Conservation (phyloP, 2,888 invertebrate species). For the Bruchidius siliquastri region DNA sequence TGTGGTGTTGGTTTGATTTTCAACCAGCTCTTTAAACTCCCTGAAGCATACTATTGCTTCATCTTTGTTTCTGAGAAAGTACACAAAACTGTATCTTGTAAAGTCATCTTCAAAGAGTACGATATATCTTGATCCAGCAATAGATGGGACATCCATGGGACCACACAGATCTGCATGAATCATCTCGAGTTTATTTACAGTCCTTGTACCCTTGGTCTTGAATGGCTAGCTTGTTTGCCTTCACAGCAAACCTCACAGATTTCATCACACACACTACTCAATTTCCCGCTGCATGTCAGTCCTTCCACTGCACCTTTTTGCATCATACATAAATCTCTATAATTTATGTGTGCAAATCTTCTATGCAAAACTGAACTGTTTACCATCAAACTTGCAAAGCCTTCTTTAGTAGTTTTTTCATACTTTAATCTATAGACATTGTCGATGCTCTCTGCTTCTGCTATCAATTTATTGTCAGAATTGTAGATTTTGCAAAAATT, state of each 20-base stretch:
- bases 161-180: conserved; percentile 16
- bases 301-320: background rate
- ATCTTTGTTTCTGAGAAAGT: no score
- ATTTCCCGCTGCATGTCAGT: background rate
- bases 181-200: conserved; percentile 13
- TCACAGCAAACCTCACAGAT: conserved; percentile 16
- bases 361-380: background rate
- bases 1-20: conserved; percentile 15
- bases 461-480: conserved; percentile 12
- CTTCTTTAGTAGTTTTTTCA: background rate
- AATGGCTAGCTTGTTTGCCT: conserved; percentile 31
- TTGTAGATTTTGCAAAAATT: conserved; percentile 20
- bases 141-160: conserved; percentile 7
- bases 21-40: conserved; percentile 13
- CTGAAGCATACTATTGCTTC: conserved; percentile 9
- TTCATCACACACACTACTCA: background rate
- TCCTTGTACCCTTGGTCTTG: conserved; percentile 11
- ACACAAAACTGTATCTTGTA: no score
- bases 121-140: conserved; percentile 10
- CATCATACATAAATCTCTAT: background rate
- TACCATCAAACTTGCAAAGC: background rate
- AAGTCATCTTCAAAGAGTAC: conserved; percentile 4
- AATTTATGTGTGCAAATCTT: background rate
- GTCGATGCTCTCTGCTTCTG: conserved; percentile 16
- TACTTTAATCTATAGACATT: conserved; percentile 23